These are phyloP conservation scores for Lacerta bilineata DNA, from an alignment of 2,797 vertebrate species.

Conservation along the genomic window DNA sequence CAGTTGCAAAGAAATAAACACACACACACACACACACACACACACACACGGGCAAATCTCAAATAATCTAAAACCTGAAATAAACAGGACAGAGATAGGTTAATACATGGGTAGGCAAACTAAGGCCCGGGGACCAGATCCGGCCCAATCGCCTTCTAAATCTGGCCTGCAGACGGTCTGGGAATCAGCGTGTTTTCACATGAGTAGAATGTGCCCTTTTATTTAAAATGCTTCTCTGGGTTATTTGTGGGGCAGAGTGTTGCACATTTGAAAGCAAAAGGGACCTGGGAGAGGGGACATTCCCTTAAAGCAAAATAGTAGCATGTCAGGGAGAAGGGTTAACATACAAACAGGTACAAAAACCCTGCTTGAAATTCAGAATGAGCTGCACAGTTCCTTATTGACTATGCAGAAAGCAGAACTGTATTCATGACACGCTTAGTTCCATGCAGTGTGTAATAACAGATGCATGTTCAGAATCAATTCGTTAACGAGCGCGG, in stretches of 20 bases:
- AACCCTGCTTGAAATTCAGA: background rate
- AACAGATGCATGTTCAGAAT: background rate
- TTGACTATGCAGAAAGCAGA: background rate
- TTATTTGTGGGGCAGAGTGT: background rate
- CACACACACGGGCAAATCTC: background rate
- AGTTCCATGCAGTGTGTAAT: background rate
- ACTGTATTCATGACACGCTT: background rate
- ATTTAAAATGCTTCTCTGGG: too few relatives aligned
- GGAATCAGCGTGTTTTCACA: too few relatives aligned
- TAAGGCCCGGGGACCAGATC: too few relatives aligned
- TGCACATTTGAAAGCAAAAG: background rate
- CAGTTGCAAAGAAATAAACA: conserved; percentile 1
- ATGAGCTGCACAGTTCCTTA: background rate
- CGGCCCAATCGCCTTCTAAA: too few relatives aligned
- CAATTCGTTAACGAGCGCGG: background rate
- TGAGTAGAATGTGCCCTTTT: too few relatives aligned
- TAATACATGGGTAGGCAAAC: background rate
- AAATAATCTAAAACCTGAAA: background rate
- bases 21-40: too few relatives aligned
- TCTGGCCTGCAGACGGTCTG: too few relatives aligned
- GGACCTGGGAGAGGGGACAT: background rate
- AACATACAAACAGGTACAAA: background rate
- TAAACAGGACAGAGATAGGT: background rate
- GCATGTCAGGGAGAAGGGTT: background rate
- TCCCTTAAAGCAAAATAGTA: background rate